Evolutionary conservation across 2,888 invertebrate genomes (phyloP), one percentile per base, ranked within the genome.

Genomic region (Papilio gigon): DNA sequence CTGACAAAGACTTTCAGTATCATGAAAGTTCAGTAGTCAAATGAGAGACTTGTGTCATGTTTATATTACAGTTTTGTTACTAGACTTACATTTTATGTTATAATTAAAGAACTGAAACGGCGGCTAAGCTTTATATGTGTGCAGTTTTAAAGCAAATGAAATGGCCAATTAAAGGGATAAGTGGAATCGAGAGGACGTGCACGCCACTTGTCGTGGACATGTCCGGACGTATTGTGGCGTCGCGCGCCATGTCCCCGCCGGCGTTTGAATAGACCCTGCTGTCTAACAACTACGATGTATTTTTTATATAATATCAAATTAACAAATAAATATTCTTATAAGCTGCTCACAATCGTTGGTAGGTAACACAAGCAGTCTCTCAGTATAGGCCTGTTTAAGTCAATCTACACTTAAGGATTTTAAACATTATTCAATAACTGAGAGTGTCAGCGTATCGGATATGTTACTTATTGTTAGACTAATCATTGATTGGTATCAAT

Each of bases 191-290:
- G 66, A 63, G 65, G 75, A 72, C 75, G 76, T 56, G 62, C 42
- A 64, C 58, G 64, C 59, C 68, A 64, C 68, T 58, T 56, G 61
- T 67, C 20, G 22, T 72, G 75, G 73, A 79, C 83, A 80, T 80
- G 82, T 81, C 80, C 80, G 42, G 85, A 86, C 84, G 83, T 84
- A 85, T 87, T 87, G 87, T 87, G 82, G 78, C 78, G 82, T 81
- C 82, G 83, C 79, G 82, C 83, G 82, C 77, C 81, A 83, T 78
- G 82, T 80, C 77, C 77, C 71, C 71, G 73, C 37, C 76, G 72
- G 64, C 76, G 73, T 80, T 83, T 85, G 80, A 80, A 83, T 80
- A 71, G 73, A 73, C 77, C 77, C 8, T 77, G 78, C 67, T 66
- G 59, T 73, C 63, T 71, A 65, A 64, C 35, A 25, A 20, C 17